Percentiles rank a stretch among this genome's conserved stretches.
Evolutionary conservation across 1,140 invertebrate species (phyloP).

Genomic region (Leptoteleia sp.): DNA sequence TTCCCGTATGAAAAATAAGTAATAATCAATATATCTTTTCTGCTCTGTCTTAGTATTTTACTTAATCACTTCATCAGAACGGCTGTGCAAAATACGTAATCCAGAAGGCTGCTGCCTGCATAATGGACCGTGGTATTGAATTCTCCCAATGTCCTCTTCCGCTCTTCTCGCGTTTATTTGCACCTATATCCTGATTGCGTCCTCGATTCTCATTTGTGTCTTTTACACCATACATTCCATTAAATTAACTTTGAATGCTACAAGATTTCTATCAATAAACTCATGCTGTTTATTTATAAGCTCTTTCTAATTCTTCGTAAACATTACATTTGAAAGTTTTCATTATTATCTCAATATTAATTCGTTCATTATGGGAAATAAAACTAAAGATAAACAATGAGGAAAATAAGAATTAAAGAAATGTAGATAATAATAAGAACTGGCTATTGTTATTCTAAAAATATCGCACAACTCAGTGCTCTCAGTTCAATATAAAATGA

Average conservation of each 20-base stretch:
- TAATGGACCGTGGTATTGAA: conserved; percentile 75
- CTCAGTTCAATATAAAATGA: conserved; percentile 11
- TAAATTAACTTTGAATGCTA: conserved; percentile 16
- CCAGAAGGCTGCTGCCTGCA: conserved; percentile 60
- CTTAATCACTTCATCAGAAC: conserved; percentile 42
- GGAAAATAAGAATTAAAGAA: too few species aligned
- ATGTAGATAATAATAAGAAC: not conserved
- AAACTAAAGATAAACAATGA: too few species aligned
- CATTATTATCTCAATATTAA: too few species aligned
- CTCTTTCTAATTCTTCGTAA: not conserved
- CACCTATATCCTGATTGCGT: conserved; percentile 17
- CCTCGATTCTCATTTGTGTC: conserved; percentile 33
- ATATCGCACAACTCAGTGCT: not conserved
- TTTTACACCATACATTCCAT: conserved; percentile 15
- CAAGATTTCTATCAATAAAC: not conserved
- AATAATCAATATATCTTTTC: conserved; percentile 27
- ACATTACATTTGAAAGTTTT: not conserved
- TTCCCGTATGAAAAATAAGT: conserved; percentile 12
- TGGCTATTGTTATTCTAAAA: too few species aligned
- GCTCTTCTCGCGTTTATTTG: conserved; percentile 30
- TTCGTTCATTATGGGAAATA: too few species aligned
- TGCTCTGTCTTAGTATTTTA: conserved; percentile 11
- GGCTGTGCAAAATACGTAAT: conserved; percentile 53
- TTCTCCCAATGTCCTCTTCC: conserved; percentile 58
- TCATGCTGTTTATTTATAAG: not conserved